Conservation (phyloP, 2,888 invertebrate species). For the Spisula subtruncata region DNA sequence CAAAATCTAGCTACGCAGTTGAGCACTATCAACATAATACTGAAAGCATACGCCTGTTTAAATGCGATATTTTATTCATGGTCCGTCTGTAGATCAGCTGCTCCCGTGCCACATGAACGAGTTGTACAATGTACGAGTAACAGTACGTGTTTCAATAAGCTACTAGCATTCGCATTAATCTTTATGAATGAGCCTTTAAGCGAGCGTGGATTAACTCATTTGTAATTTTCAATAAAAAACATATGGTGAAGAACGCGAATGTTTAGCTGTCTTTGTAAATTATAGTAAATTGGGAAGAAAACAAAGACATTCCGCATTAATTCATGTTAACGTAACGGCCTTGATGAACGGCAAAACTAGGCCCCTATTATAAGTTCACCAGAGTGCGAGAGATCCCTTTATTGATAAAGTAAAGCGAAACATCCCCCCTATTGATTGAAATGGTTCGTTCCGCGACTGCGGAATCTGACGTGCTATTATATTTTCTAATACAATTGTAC, state of each 20-base stretch:
- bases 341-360: background rate
- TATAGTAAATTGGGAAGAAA: background rate
- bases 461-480: slow-evolving; percentile 2
- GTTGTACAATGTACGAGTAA: background rate
- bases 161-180: background rate
- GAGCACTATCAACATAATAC: background rate
- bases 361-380: background rate
- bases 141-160: background rate
- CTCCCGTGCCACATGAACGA: background rate
- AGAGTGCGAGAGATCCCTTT: background rate
- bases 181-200: slow-evolving; percentile 1
- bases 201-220: background rate
- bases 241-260: background rate
- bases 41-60: background rate
- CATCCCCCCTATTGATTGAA: slow-evolving; percentile 16
- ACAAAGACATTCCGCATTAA: background rate
- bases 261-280: background rate
- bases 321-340: background rate
- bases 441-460: background rate
- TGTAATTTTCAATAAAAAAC: slow-evolving; percentile 12
- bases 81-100: background rate
- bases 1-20: background rate
- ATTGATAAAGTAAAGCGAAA: slow-evolving; percentile 10
- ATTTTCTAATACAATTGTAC: slow-evolving; percentile 23
- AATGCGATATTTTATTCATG: background rate